These are phyloP conservation scores for Auanema freiburgensis DNA, from an alignment of 2,888 invertebrate species.

Conservation along the genomic window DNA sequence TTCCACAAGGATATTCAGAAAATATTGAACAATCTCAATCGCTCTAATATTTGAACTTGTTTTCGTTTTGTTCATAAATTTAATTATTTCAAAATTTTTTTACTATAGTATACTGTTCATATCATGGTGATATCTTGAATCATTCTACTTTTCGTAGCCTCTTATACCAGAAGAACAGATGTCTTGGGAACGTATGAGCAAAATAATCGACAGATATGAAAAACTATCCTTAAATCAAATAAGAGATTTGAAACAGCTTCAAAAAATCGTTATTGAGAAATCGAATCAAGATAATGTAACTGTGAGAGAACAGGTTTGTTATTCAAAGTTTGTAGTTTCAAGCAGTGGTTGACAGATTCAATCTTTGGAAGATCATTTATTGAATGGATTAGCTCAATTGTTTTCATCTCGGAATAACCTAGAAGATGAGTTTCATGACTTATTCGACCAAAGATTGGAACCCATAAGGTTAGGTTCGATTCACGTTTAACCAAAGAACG, in stretches of 20 bases:
- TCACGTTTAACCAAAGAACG: neutral
- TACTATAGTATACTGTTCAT: too few species aligned
- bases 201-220: constrained; percentile 34
- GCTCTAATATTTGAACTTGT: neutral
- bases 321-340: neutral
- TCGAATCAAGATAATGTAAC: constrained; percentile 21
- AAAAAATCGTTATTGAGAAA: constrained; percentile 26
- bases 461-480: constrained; percentile 34
- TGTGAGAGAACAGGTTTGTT: constrained; percentile 26
- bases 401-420: constrained; percentile 34
- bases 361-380: constrained; percentile 44
- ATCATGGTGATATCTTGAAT: too few species aligned
- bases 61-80: too few species aligned
- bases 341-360: constrained; percentile 25
- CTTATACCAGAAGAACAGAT: neutral
- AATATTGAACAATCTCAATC: constrained; percentile 8
- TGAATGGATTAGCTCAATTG: constrained; percentile 43
- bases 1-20: constrained; percentile 31
- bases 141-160: too few species aligned
- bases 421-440: constrained; percentile 27
- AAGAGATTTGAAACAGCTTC: constrained; percentile 31
- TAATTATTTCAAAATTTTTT: too few species aligned
- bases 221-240: constrained; percentile 25
- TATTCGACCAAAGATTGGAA: constrained; percentile 46
- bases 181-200: constrained; percentile 24